Base-by-base conservation (phyloP, 92 coral and sea anemone species). In the Porites evermanni region DNA sequence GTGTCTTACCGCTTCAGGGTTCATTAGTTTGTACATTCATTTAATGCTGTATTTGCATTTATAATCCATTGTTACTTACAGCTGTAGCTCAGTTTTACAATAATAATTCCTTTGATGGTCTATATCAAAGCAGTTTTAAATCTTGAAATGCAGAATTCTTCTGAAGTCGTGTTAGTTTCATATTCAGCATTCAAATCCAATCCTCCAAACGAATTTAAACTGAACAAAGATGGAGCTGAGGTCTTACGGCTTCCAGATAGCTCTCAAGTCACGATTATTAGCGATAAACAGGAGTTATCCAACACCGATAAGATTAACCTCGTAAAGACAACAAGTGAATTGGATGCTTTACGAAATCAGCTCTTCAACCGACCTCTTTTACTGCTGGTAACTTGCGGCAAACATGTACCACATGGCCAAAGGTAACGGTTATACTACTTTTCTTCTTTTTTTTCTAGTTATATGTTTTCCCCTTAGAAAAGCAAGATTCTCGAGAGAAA, bases 331-430 rank as follows among this genome's bases (percentile, higher is more conserved):
- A 14, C 77, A 7, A 80, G 76, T n/a, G 94, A 96, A 14, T 59
- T 96, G 32, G 84, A 94, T 14, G 91, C 64, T 18, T 79, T 88
- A 24, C 91, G 95, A 67, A 85, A 61, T 29, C 98, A 94, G 72
- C 74, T 95, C 78, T 79, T 87, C 58, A 74, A 80, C n/a, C 89
- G 87, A 26, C 95, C 98, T 47, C 79, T 95, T 21, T 69, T 95
- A 52, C 79, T 90, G 12, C 78, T 77, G 29, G 90, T 92, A 50
- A 89, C 94, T 20, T 95, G 98, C 75, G 95, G 94, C 9, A 95
- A 92, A 84, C 98, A 94, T 24, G 98, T 95, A 7, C 98, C 98
- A 11, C 85, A 77, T 26, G 98, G 98, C 1, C 98, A 95, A 86
- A 95, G 95, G 98, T 95, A 83, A 54, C 80, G 21, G 20, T 9